Conservation (phyloP, 1,140 invertebrate species). For the Psix sp. region DNA sequence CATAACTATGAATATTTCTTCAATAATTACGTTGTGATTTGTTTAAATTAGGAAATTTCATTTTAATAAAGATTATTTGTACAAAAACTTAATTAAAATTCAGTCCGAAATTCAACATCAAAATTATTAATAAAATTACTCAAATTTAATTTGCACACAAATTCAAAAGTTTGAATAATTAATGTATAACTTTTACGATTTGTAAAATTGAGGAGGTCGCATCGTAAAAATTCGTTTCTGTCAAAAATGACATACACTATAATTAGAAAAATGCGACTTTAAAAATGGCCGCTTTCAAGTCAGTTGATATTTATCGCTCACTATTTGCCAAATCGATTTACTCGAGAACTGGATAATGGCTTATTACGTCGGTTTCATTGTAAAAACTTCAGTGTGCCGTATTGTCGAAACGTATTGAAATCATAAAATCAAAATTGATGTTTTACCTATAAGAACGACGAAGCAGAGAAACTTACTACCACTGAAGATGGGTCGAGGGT, state of each 20-base stretch:
- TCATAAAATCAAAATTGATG: slow-evolving; percentile 51
- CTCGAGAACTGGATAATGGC: slow-evolving; percentile 30
- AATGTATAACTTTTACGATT: neutral
- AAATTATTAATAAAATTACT: neutral
- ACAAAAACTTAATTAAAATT: too few relatives aligned
- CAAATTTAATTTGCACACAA: neutral
- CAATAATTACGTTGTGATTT: neutral
- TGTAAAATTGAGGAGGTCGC: neutral
- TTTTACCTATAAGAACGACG: slow-evolving; percentile 33
- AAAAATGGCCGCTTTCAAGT: slow-evolving; percentile 4
- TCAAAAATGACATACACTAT: neutral
- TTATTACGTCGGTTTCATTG: slow-evolving; percentile 38
- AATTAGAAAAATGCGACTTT: slow-evolving; percentile 5
- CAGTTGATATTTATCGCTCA: slow-evolving; percentile 20
- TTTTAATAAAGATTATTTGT: too few relatives aligned
- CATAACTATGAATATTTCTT: slow-evolving; percentile 1
- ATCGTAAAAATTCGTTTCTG: neutral
- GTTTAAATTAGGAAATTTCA: neutral
- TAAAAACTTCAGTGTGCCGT: slow-evolving; percentile 29
- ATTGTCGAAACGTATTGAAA: slow-evolving; percentile 43
- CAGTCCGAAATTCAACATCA: too few relatives aligned
- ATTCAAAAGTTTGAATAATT: neutral
- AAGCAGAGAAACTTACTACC: slow-evolving; percentile 12
- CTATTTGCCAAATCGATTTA: slow-evolving; percentile 35
- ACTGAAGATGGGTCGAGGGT: slow-evolving; percentile 19